Percentiles rank a stretch among this genome's conserved stretches.
These are phyloP conservation scores for Aquatica leii DNA, from an alignment of 2,888 invertebrate species.

Conservation along the genomic window DNA sequence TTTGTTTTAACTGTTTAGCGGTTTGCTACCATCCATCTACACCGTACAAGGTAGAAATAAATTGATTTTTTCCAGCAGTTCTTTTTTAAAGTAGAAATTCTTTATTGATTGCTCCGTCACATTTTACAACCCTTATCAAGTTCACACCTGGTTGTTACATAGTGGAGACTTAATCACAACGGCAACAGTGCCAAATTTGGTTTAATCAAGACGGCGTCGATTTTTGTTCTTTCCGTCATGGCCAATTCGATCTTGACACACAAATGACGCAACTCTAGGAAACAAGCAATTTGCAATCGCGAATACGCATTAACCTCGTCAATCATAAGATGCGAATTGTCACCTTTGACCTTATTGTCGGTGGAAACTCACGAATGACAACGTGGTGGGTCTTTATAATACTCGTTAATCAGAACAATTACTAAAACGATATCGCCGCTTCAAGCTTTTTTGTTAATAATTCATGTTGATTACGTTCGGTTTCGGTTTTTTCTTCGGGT, in stretches of 20 bases:
- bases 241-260: too few relatives aligned
- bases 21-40: constrained; percentile 34
- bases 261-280: constrained; percentile 1
- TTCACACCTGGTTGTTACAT: too few relatives aligned
- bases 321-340: constrained; percentile 28
- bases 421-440: constrained; percentile 24
- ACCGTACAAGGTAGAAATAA: constrained; percentile 17
- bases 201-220: too few relatives aligned
- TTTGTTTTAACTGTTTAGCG: constrained; percentile 45
- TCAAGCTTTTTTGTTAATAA: neutral
- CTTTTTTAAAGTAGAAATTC: neutral
- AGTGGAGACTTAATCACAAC: too few relatives aligned
- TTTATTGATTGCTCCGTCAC: too few relatives aligned
- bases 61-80: constrained; percentile 26
- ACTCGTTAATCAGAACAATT: constrained; percentile 28
- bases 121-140: too few relatives aligned
- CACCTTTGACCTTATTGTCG: constrained; percentile 30
- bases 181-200: too few relatives aligned
- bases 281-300: constrained; percentile 18
- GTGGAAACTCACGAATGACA: constrained; percentile 33
- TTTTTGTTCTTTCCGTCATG: too few relatives aligned
- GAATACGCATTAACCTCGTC: constrained; percentile 18
- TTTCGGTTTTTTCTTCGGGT: neutral
- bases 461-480: neutral
- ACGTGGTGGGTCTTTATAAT: constrained; percentile 28